These are phyloP conservation scores for Dryomyza anilis DNA, from an alignment of 2,888 invertebrate species.

Conservation along the genomic window DNA sequence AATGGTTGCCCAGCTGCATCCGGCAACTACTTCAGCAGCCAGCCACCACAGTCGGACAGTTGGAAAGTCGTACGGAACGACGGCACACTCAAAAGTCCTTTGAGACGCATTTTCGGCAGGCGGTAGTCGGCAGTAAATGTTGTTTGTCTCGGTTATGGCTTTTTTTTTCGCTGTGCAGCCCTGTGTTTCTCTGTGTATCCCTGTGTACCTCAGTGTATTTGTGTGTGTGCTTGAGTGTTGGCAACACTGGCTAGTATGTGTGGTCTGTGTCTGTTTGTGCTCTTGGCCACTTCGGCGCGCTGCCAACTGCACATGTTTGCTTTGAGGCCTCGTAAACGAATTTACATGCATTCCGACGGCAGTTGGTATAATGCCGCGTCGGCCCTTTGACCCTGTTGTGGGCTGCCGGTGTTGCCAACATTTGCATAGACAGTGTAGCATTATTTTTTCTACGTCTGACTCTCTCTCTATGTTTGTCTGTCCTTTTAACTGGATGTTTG, in stretches of 20 bases:
- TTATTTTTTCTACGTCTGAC: background rate
- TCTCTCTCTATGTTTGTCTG: background rate
- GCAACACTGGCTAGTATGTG: background rate
- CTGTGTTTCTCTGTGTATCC: background rate
- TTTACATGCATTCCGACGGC: slow-evolving; percentile 3
- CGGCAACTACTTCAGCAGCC: background rate
- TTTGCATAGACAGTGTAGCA: background rate
- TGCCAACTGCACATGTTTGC: slow-evolving; percentile 9
- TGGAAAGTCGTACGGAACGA: background rate
- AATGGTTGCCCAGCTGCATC: slow-evolving; percentile 3
- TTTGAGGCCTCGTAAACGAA: slow-evolving; percentile 8
- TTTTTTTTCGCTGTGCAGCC: background rate
- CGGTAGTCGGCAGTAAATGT: slow-evolving; percentile 2
- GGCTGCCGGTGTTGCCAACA: background rate
- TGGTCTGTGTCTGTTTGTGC: background rate
- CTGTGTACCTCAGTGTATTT: background rate
- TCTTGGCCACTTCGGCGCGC: background rate
- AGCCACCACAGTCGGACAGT: background rate
- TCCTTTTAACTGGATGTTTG: too few species aligned
- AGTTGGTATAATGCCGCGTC: background rate
- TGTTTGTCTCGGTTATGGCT: background rate
- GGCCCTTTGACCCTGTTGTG: background rate
- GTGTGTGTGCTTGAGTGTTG: too few species aligned
- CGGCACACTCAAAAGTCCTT: slow-evolving; percentile 1
- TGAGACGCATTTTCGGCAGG: slow-evolving; percentile 13